These are phyloP conservation scores for Pachypeltis micranthus DNA, from an alignment of 1,140 invertebrate genomes.

Conservation along the genomic window DNA sequence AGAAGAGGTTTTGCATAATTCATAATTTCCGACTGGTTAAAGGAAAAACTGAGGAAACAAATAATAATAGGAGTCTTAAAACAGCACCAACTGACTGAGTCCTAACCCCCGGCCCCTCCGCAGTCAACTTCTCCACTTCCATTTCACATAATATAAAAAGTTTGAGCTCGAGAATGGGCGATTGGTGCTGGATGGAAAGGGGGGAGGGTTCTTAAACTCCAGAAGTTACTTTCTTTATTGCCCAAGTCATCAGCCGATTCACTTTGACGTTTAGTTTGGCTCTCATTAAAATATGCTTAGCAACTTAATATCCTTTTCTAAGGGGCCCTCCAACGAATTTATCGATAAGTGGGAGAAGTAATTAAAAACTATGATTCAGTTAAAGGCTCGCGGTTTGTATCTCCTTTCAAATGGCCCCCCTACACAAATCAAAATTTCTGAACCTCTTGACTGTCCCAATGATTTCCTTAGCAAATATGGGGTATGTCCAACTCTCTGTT, in stretches of 20 bases:
- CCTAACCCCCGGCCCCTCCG: neutral
- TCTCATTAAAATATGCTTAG: slow-evolving; percentile 8
- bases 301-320: neutral
- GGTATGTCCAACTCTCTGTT: no score
- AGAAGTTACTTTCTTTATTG: slow-evolving; percentile 6
- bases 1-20: slow-evolving; percentile 4
- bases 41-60: slow-evolving; percentile 4
- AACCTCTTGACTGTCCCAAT: no score
- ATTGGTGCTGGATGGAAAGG: no score
- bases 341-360: no score
- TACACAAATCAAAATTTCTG: no score
- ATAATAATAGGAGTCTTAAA: slow-evolving; percentile 9
- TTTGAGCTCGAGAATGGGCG: neutral
- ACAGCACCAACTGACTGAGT: neutral
- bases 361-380: no score
- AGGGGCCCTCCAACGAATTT: no score
- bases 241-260: slow-evolving; percentile 6
- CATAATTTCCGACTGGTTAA: slow-evolving; percentile 3
- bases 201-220: slow-evolving; percentile 2
- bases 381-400: no score
- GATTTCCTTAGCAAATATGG: no score
- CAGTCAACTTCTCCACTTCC: slow-evolving; percentile 3
- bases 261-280: slow-evolving; percentile 4
- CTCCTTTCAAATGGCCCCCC: no score
- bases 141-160: slow-evolving; percentile 5